These are phyloP conservation scores for Ophraella communa DNA, from an alignment of 2,888 invertebrate genomes.

Conservation along the genomic window DNA sequence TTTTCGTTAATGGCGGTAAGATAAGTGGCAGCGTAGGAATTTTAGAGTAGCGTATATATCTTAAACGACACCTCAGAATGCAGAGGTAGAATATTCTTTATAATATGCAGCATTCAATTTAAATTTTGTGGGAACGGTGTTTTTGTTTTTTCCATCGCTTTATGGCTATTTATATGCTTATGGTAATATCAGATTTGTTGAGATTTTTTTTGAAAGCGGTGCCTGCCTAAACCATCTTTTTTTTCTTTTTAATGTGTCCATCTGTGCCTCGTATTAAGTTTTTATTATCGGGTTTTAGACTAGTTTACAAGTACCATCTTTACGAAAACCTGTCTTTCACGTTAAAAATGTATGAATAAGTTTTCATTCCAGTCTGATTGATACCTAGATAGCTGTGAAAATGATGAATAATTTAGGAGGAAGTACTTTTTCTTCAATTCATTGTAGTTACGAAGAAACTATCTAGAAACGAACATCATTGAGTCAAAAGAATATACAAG, in stretches of 20 bases:
- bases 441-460: too few species aligned
- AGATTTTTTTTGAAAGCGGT: slow-evolving; percentile 47
- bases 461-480: too few species aligned
- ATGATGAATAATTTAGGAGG: too few species aligned
- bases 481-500: too few species aligned
- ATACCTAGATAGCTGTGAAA: too few species aligned
- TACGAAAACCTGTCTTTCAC: too few species aligned
- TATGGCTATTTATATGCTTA: slow-evolving; percentile 57
- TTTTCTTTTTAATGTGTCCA: slow-evolving; percentile 16
- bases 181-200: slow-evolving; percentile 54
- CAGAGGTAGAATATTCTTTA: slow-evolving; percentile 55
- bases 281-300: too few species aligned
- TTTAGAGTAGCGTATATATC: slow-evolving; percentile 53
- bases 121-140: slow-evolving; percentile 56
- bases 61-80: slow-evolving; percentile 56
- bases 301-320: too few species aligned
- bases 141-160: slow-evolving; percentile 53
- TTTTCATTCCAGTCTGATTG: too few species aligned
- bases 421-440: too few species aligned
- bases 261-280: slow-evolving; percentile 1
- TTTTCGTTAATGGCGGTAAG: slow-evolving; percentile 55
- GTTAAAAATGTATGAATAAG: too few species aligned
- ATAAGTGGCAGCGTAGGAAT: slow-evolving; percentile 54
- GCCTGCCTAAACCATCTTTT: slow-evolving; percentile 45
- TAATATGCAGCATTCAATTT: slow-evolving; percentile 58